A percentile compares a stretch with the other conserved stretches of the same genome.
These are phyloP conservation scores for Geotrypetes seraphini DNA, from an alignment of 2,797 vertebrate genomes.

Conservation along the genomic window DNA sequence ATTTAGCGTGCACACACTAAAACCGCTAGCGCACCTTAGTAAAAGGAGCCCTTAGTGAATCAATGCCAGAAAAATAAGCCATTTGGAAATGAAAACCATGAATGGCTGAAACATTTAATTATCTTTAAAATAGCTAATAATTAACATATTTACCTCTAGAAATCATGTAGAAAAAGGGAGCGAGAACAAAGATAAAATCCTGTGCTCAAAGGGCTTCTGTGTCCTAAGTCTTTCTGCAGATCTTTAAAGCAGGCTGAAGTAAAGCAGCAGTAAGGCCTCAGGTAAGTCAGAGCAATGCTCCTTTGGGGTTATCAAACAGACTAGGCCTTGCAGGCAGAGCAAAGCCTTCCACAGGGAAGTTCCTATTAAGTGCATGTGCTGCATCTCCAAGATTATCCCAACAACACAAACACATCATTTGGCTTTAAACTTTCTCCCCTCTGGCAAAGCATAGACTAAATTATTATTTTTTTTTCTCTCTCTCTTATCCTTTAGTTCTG, in stretches of 20 bases:
- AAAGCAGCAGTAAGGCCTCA: constrained; percentile 52
- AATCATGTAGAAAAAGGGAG: constrained; percentile 44
- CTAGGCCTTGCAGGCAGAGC: constrained; percentile 75
- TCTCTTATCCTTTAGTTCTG: constrained; percentile 51
- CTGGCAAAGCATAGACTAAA: constrained; percentile 55
- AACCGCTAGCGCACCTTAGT: no score
- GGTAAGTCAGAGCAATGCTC: constrained; percentile 63
- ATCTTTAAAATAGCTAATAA: constrained; percentile 78
- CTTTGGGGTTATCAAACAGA: constrained; percentile 78
- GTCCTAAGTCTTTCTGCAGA: constrained; percentile 34
- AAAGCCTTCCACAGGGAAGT: constrained; percentile 65
- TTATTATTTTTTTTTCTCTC: constrained; percentile 37
- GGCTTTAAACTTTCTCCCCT: constrained; percentile 70
- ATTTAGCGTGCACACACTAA: no score
- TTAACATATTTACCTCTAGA: constrained; percentile 72
- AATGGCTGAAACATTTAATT: constrained; percentile 81
- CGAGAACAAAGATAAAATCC: constrained; percentile 59
- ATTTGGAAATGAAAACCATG: constrained; percentile 1
- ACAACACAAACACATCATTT: constrained; percentile 59
- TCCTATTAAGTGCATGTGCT: constrained; percentile 47
- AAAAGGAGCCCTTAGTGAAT: no score
- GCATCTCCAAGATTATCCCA: constrained; percentile 62
- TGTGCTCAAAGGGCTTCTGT: constrained; percentile 58
- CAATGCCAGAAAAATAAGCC: no score
- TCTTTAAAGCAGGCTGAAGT: constrained; percentile 55